Conservation (phyloP, 2,888 invertebrate genomes). For the Xestoiulus laeticollis region DNA sequence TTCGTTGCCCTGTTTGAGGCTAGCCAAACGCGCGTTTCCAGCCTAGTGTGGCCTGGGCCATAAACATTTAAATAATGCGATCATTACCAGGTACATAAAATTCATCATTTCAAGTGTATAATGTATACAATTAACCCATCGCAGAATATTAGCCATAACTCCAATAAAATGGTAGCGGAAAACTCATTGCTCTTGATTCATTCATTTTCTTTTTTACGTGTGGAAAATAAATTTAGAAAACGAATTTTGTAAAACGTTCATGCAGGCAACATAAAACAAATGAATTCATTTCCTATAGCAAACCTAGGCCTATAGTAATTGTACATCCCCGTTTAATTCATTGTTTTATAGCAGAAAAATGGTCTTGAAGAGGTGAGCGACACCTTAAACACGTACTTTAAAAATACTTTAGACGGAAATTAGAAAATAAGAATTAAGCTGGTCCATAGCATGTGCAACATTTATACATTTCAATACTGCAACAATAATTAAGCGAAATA, state of each 20-base stretch:
- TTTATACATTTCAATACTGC: no score
- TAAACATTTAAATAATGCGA: no score
- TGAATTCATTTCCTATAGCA: neutral
- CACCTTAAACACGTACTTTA: neutral
- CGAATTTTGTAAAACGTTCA: neutral
- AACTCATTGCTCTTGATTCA: no score
- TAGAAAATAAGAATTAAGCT: neutral
- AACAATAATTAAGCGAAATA: no score
- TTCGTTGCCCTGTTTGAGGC: no score
- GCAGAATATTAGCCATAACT: no score
- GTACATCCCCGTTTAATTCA: neutral
- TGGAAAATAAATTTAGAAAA: constrained; percentile 23
- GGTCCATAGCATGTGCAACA: neutral
- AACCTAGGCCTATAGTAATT: neutral
- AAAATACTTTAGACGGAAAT: neutral
- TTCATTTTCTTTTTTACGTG: neutral
- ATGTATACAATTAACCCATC: no score
- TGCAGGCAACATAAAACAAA: neutral
- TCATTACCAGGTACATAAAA: no score
- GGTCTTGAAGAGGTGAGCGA: neutral
- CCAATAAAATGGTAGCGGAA: no score
- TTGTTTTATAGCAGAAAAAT: neutral
- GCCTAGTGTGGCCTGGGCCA: no score
- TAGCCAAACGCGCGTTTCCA: no score
- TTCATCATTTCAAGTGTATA: no score